Evolutionary conservation across 2,113 vertebrate species (phyloP).

Genomic region (Verasper variegatus): DNA sequence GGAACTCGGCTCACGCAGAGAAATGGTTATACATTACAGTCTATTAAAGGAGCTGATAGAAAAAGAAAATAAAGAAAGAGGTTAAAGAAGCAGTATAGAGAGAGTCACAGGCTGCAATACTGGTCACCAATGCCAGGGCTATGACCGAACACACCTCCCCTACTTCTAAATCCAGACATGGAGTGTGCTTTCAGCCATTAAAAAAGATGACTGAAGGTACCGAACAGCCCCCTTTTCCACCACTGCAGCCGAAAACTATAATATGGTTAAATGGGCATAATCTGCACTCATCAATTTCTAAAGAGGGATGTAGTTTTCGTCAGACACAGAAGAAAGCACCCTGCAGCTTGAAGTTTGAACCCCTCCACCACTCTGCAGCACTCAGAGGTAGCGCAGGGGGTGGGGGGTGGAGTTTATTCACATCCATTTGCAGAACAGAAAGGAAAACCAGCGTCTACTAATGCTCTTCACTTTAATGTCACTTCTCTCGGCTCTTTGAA

Average conservation of each 20-base stretch:
- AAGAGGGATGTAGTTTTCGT: slow-evolving; percentile 37
- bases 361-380: neutral
- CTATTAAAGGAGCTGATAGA: slow-evolving; percentile 14
- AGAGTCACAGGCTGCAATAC: neutral
- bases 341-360: neutral
- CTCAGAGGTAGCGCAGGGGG: neutral
- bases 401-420: slow-evolving; percentile 24
- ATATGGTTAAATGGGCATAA: slow-evolving; percentile 65
- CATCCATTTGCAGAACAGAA: slow-evolving; percentile 16
- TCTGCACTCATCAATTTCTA: slow-evolving; percentile 50
- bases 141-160: too few species aligned
- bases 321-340: slow-evolving; percentile 32
- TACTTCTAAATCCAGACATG: neutral
- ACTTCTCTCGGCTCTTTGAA: slow-evolving; percentile 16
- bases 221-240: slow-evolving; percentile 22
- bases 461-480: slow-evolving; percentile 16
- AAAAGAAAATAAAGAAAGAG: slow-evolving; percentile 24
- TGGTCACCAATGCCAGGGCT: neutral
- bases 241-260: slow-evolving; percentile 21
- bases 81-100: neutral
- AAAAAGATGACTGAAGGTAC: slow-evolving; percentile 35
- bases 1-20: neutral
- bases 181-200: slow-evolving; percentile 48
- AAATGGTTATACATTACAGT: slow-evolving; percentile 2
- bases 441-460: neutral